phyloP scores from a whole-genome alignment of 1,140 invertebrate species.

The Drosophila lowei region DNA sequence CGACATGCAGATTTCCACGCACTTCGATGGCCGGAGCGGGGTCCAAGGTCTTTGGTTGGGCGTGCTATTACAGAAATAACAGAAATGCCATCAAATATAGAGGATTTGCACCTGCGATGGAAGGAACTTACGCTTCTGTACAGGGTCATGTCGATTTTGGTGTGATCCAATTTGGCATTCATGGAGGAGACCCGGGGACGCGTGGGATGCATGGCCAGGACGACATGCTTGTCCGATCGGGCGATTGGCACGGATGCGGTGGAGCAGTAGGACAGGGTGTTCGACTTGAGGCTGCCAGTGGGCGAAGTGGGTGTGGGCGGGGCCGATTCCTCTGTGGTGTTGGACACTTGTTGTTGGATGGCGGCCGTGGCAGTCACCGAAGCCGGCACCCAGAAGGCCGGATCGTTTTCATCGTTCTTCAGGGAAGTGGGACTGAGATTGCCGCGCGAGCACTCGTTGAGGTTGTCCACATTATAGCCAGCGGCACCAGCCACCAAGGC shows the following conservation, averaged over 20 bases:
- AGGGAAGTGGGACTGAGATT: constrained; percentile 79
- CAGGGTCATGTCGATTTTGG: constrained; percentile 85
- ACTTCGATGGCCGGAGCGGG: constrained; percentile 71
- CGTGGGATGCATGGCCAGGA: constrained; percentile 83
- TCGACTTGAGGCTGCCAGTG: constrained; percentile 79
- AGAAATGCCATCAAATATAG: neutral
- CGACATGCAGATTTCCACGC: constrained; percentile 84
- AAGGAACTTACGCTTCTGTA: constrained; percentile 83
- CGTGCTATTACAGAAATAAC: constrained; percentile 63
- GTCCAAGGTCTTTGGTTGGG: constrained; percentile 61
- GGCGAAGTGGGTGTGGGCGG: constrained; percentile 83
- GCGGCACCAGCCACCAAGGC: constrained; percentile 80
- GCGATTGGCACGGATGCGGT: constrained; percentile 83
- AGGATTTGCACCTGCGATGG: too few relatives aligned
- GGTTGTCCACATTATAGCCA: constrained; percentile 81
- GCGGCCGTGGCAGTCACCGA: constrained; percentile 59
- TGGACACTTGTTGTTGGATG: constrained; percentile 69
- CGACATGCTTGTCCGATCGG: constrained; percentile 84
- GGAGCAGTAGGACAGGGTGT: constrained; percentile 76
- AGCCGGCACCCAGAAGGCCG: constrained; percentile 84
- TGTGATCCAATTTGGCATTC: constrained; percentile 85
- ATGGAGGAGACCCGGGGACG: constrained; percentile 83
- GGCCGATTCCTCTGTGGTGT: constrained; percentile 82
- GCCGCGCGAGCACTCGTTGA: constrained; percentile 79
- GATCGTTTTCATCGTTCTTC: constrained; percentile 76